phyloP scores from a whole-genome alignment of 2,113 vertebrate genomes.

The Thunnus thynnus region DNA sequence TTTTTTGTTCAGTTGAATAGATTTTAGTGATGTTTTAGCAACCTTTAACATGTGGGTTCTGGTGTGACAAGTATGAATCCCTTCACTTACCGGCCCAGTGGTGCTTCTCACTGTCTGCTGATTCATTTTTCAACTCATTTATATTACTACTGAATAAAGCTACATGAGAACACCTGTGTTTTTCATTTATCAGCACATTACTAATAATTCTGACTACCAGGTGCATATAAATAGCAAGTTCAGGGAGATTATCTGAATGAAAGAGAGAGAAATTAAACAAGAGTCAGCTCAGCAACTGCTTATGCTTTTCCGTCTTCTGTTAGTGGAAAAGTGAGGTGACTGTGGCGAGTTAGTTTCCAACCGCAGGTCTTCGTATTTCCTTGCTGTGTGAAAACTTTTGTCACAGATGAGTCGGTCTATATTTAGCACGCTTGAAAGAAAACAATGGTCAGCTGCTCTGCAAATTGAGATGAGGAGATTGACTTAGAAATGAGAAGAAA shows the following conservation, averaged over 20 bases:
- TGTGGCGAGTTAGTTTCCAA: conserved; percentile 76
- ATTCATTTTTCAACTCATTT: conserved; percentile 82
- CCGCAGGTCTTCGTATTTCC: conserved; percentile 66
- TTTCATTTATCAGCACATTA: neutral
- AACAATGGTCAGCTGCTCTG: conserved; percentile 26
- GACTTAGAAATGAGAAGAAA: neutral
- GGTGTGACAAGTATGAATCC: conserved; percentile 63
- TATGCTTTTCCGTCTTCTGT: conserved; percentile 3
- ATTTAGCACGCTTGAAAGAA: conserved; percentile 57
- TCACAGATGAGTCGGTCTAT: conserved; percentile 56
- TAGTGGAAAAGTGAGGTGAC: conserved; percentile 57
- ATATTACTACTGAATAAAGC: conserved; percentile 93
- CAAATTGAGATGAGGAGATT: neutral
- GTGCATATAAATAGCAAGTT: neutral
- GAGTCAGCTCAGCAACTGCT: neutral
- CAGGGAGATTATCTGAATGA: neutral
- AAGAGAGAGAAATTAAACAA: neutral
- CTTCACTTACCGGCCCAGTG: conserved; percentile 52
- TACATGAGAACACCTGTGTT: conserved; percentile 59
- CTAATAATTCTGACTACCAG: no score
- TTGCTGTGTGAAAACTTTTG: conserved; percentile 13
- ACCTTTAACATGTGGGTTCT: conserved; percentile 55
- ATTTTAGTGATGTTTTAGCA: conserved; percentile 61
- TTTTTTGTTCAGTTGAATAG: conserved; percentile 62
- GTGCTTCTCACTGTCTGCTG: conserved; percentile 76